These are phyloP conservation scores for Drosophila tristis DNA, from an alignment of 1,140 invertebrate genomes.

Conservation along the genomic window DNA sequence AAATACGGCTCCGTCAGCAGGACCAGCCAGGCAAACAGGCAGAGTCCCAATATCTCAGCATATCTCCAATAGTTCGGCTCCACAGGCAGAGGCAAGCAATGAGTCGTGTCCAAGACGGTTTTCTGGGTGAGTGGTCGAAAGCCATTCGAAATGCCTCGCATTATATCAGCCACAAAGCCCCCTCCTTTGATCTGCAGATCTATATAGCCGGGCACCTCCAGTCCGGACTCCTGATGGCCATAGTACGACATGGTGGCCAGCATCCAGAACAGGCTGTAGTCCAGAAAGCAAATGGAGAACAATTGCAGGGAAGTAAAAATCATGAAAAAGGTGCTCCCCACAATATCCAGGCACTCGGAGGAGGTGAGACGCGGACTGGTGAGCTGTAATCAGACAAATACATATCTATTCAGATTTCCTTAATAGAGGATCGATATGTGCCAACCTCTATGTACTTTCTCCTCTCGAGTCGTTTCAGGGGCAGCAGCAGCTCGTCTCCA, in stretches of 20 bases:
- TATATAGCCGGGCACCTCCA: slow-evolving; percentile 75
- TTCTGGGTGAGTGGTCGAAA: slow-evolving; percentile 86
- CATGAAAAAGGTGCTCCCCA: slow-evolving; percentile 35
- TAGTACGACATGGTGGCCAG: slow-evolving; percentile 88
- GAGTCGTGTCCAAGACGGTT: slow-evolving; percentile 86
- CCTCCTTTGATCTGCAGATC: slow-evolving; percentile 85
- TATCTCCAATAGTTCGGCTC: slow-evolving; percentile 88
- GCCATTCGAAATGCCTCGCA: slow-evolving; percentile 86
- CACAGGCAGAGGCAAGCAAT: slow-evolving; percentile 89
- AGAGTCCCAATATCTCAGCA: slow-evolving; percentile 87
- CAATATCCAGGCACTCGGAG: slow-evolving; percentile 84
- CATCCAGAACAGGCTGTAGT: slow-evolving; percentile 88
- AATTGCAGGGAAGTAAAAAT: slow-evolving; percentile 34
- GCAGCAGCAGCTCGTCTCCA: slow-evolving; percentile 88
- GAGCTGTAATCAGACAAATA: slow-evolving; percentile 69
- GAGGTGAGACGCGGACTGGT: slow-evolving; percentile 86
- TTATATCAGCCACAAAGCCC: slow-evolving; percentile 88
- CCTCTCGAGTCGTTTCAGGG: slow-evolving; percentile 88
- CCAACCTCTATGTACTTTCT: slow-evolving; percentile 87
- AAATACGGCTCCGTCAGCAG: slow-evolving; percentile 92
- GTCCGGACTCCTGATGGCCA: slow-evolving; percentile 86
- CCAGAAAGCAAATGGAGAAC: slow-evolving; percentile 41
- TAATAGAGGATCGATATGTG: not conserved
- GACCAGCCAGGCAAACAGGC: slow-evolving; percentile 88
- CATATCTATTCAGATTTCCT: not conserved